Conservation (phyloP, 2,888 invertebrate species). For the Eurois occulta region DNA sequence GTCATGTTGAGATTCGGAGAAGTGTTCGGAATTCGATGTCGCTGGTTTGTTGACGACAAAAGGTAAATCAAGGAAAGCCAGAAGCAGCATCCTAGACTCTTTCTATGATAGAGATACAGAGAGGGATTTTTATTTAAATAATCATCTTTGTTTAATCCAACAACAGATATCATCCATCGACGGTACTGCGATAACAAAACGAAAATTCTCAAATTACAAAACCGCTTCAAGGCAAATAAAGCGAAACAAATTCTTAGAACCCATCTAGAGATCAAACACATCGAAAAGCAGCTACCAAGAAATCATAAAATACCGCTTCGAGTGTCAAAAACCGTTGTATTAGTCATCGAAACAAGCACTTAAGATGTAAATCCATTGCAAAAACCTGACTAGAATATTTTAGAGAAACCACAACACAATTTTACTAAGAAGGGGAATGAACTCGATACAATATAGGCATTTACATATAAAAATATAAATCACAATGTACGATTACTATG, state of each 20-base stretch:
- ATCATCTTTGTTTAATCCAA: neutral
- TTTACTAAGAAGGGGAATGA: slow-evolving; percentile 76
- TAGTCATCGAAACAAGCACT: slow-evolving; percentile 56
- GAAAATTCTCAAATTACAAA: slow-evolving; percentile 14
- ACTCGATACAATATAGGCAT: slow-evolving; percentile 79
- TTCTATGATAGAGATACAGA: no score
- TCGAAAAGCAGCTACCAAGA: slow-evolving; percentile 21
- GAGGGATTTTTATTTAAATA: neutral
- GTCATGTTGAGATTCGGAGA: slow-evolving; percentile 19
- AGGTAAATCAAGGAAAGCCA: no score
- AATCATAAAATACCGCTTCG: slow-evolving; percentile 46
- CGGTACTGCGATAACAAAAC: neutral
- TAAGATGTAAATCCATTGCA: slow-evolving; percentile 65
- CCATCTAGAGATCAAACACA: slow-evolving; percentile 19
- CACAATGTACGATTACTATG: slow-evolving; percentile 70
- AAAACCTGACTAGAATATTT: slow-evolving; percentile 73
- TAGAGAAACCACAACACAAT: slow-evolving; percentile 63
- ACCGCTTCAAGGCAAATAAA: slow-evolving; percentile 25
- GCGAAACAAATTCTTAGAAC: slow-evolving; percentile 24
- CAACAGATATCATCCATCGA: neutral
- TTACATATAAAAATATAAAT: slow-evolving; percentile 76
- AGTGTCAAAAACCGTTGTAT: slow-evolving; percentile 48
- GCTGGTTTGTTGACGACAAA: slow-evolving; percentile 3
- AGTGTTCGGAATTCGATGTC: neutral
- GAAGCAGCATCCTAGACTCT: neutral